Conservation (phyloP, 2,797 vertebrate species). For the Hirundo rustica region DNA sequence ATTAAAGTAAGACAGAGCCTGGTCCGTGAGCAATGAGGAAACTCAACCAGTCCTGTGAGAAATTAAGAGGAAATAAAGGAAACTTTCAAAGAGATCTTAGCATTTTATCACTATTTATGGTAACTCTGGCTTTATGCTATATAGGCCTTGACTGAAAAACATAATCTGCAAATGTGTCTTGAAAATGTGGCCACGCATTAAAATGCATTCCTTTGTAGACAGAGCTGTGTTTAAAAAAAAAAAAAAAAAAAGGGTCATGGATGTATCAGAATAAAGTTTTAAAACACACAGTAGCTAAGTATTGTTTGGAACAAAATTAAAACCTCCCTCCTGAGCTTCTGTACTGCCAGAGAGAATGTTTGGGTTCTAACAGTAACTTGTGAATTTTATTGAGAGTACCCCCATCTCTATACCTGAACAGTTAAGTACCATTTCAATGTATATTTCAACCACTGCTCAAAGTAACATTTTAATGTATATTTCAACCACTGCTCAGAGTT, state of each 20-base stretch:
- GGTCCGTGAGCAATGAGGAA: not conserved
- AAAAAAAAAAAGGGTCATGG: not conserved
- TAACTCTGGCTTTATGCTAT: not conserved
- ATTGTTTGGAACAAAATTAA: not conserved
- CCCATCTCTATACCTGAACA: not conserved
- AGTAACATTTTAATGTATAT: too few relatives aligned
- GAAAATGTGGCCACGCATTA: not conserved
- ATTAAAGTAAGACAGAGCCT: not conserved
- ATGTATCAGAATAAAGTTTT: not conserved
- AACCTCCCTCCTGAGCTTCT: not conserved
- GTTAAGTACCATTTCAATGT: not conserved
- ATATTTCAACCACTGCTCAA: not conserved
- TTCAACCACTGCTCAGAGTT: too few relatives aligned
- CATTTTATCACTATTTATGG: not conserved
- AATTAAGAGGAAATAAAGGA: constrained; percentile 14
- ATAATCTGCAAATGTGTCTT: not conserved
- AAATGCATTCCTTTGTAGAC: not conserved
- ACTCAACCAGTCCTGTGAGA: not conserved
- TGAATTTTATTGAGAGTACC: not conserved
- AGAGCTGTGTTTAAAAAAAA: too few relatives aligned
- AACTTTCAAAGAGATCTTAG: not conserved
- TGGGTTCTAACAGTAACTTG: not conserved
- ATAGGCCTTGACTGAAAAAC: not conserved
- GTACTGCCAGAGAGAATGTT: not conserved
- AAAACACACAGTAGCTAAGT: not conserved